Conservation (phyloP, 2,888 invertebrate genomes). For the Troglohyphantes excavatus region DNA sequence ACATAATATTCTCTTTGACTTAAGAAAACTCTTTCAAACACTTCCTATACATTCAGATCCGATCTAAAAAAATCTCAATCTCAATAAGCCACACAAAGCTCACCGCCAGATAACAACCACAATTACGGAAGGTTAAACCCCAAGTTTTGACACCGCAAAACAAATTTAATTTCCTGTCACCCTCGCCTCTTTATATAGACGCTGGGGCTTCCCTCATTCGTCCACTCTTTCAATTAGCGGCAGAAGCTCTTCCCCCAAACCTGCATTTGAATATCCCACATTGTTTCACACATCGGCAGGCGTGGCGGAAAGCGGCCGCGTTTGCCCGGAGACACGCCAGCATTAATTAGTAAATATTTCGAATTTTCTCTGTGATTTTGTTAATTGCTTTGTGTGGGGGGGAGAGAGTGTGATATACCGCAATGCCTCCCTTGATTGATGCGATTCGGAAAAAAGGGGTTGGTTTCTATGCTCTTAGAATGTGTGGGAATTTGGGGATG, state of each 20-base stretch:
- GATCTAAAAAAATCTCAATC: neutral
- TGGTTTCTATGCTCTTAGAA: neutral
- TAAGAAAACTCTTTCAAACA: no score
- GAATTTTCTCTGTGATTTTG: slow-evolving; percentile 39
- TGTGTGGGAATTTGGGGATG: no score
- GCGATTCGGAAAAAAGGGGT: neutral
- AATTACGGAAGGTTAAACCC: slow-evolving; percentile 37
- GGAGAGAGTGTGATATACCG: neutral
- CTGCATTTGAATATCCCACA: slow-evolving; percentile 68
- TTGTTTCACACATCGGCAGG: slow-evolving; percentile 54
- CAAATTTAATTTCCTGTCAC: slow-evolving; percentile 68
- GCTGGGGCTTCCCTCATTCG: neutral
- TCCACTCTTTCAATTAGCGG: slow-evolving; percentile 55
- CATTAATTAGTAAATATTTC: slow-evolving; percentile 67
- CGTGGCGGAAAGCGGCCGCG: slow-evolving; percentile 21
- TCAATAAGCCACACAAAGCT: slow-evolving; percentile 4
- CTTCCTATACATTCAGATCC: neutral
- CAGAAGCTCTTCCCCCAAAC: neutral
- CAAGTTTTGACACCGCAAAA: slow-evolving; percentile 65
- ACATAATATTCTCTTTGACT: no score
- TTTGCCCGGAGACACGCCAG: slow-evolving; percentile 25
- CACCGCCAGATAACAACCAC: slow-evolving; percentile 13
- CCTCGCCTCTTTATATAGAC: slow-evolving; percentile 6
- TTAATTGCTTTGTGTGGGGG: slow-evolving; percentile 21
- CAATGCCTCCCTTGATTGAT: neutral